Evolutionary conservation across 2,113 vertebrate genomes (phyloP), one percentile per base, ranked within the genome.

Genomic region (Sardina pilchardus): DNA sequence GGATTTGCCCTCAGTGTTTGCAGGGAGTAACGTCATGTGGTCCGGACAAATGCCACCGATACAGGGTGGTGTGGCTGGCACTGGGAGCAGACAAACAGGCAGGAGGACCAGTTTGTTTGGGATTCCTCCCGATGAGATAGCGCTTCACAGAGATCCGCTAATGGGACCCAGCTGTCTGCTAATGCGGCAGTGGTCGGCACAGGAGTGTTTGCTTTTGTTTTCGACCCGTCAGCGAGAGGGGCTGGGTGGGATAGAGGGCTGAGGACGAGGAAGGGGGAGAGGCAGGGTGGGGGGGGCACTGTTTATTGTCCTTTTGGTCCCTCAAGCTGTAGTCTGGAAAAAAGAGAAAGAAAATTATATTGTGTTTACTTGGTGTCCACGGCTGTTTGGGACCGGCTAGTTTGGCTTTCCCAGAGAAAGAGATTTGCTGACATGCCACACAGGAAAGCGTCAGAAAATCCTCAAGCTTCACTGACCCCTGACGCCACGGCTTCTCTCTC

Each of bases 81-180:
- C 83, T 81, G 87, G 71, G 75, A 8, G 42, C 81, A 91, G 89
- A 89, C 92, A 93, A 92, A 92, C 87, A 92, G 90, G 90, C 82
- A 84, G 10, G 45, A 88, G 84, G 90, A 89, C 91, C 88, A 85
- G 90, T 91, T 91, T 92, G 92, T 94, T 94, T 93, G 93, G 91
- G 91, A 94, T 93, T 93, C 91, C 92, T 93, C 90, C 88, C 4
- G 90, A 88, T 86, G 88, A 91, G 89, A 93, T 89, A 93, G 91
- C 88, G 90, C 89, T 92, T 94, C 92, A 93, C 93, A 94, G 91
- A 93, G 90, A 85, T 86, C 83, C 89, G 91, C 92, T 93, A 95
- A 94, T 93, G 92, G 93, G 89, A 94, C 90, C 91, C 94, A 93
- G 92, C 92, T 94, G 93, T 91, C 88, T 10, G 39, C 84, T 90